Evolutionary conservation across 1,140 invertebrate genomes (phyloP).

Genomic region (Brachionus plicatilis): DNA sequence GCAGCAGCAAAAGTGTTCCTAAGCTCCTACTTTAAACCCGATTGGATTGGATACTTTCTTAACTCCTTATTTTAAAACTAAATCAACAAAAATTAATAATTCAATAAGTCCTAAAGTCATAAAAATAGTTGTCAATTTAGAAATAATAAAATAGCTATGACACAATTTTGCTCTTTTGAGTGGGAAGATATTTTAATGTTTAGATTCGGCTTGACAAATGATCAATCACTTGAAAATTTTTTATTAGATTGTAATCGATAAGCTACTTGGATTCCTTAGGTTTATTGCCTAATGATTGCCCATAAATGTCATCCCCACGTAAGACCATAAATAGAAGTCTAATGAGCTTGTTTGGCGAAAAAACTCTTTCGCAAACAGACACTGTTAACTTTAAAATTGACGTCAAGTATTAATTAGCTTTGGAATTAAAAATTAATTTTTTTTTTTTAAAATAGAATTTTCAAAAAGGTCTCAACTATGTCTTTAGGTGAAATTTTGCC

Average conservation of each 20-base stretch:
- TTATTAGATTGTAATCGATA: neutral
- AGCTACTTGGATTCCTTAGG: neutral
- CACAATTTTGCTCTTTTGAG: neutral
- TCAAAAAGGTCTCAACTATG: neutral
- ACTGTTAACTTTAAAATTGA: neutral
- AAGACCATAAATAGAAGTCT: neutral
- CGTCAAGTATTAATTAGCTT: neutral
- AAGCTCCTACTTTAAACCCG: neutral
- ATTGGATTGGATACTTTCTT: neutral
- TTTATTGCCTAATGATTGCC: neutral
- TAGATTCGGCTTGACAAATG: neutral
- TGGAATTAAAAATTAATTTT: neutral
- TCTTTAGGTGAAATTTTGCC: neutral
- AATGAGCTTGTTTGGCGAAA: neutral
- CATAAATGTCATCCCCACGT: neutral
- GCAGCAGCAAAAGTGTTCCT: neutral
- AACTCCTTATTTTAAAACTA: neutral
- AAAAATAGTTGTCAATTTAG: neutral
- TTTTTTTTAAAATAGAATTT: neutral
- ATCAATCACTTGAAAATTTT: neutral
- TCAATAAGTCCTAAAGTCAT: neutral
- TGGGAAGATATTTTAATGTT: neutral
- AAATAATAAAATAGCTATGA: neutral
- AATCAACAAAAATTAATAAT: slow-evolving; percentile 3
- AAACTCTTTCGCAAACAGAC: neutral